A percentile compares a stretch with the other conserved stretches of the same genome.
Conservation (phyloP, 2,888 invertebrate genomes). For the Margaritifera margaritifera region DNA sequence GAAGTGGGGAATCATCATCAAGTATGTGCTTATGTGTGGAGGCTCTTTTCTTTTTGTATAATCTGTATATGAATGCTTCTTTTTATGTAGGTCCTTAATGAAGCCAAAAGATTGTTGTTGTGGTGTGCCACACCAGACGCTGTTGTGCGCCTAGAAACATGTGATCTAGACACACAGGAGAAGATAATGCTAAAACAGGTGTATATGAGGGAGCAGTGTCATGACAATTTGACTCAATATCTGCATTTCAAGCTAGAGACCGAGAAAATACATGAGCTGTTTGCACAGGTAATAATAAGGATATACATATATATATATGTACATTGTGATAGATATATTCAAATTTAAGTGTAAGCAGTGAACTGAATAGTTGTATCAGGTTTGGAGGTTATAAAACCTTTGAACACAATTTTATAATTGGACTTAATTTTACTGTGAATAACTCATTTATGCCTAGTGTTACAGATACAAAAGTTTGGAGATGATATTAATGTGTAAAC, state of each 20-base stretch:
- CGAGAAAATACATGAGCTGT: slow-evolving; percentile 12
- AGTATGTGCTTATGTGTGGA: neutral
- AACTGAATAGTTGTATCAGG: too few species aligned
- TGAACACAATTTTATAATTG: too few species aligned
- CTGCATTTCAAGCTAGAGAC: slow-evolving; percentile 37
- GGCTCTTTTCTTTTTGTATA: neutral
- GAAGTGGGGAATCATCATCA: neutral
- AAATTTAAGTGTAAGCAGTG: too few species aligned
- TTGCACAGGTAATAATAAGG: slow-evolving; percentile 39
- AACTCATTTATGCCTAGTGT: too few species aligned
- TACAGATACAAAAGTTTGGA: too few species aligned
- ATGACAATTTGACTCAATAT: slow-evolving; percentile 58
- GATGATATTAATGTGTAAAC: too few species aligned
- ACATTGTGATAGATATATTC: too few species aligned
- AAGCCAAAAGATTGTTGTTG: slow-evolving; percentile 51
- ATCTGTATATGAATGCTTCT: neutral
- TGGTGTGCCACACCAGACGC: slow-evolving; percentile 67
- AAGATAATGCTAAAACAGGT: slow-evolving; percentile 23
- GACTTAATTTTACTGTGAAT: too few species aligned
- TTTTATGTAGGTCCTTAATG: slow-evolving; percentile 30
- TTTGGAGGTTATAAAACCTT: too few species aligned
- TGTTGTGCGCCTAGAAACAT: slow-evolving; percentile 48
- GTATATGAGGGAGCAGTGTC: slow-evolving; percentile 61
- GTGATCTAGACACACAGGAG: slow-evolving; percentile 32
- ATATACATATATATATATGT: too few species aligned